Evolutionary conservation across 2,888 invertebrate species (phyloP), one percentile per base, ranked within the genome.

Genomic region (Eristalis pertinax): DNA sequence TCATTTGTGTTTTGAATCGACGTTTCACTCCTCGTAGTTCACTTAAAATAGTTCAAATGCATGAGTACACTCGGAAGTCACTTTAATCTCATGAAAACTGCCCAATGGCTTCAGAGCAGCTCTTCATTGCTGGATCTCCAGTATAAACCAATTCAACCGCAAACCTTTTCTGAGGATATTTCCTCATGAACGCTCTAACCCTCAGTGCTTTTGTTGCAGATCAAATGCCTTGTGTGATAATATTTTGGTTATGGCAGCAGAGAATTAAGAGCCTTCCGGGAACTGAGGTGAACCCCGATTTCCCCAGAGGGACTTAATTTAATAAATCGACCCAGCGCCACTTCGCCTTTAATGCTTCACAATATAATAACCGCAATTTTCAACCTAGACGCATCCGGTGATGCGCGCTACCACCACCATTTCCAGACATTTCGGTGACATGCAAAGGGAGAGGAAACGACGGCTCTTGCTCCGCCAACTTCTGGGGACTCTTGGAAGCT

Each of bases 291-390:
- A 15, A 4, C 15, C 4, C 0, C 26, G 26, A 4, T 26, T 26
- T 24, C 60, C 26, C 24, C 24, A 26, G 7, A 29, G 26, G 26
- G 60, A 60, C 15, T 60, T 15, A 60, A 60, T 60, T 60, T 26
- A 60, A 60, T 50, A 50, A 50, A 8, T 26, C 56, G 35, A 43
- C 32, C 11, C 22, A 19, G 0, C 24, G 10, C 7, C 19, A 29
- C 50, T 50, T 19, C 22, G 26, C 15, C 41, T 32, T n/a, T 62
- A 76, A 76, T 60, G 43, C 29, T 19, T 2, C 8, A 22, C 24
- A n/a, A 1, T 60, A 19, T 62, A 62, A 72, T 62, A 13, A 15
- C 43, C 41, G 41, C 68, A 75, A 67, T 75, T 75, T 65, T 65
- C 15, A 58, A 56, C 41, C 65, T 22, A 26, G 56, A 65, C 64